phyloP scores from a whole-genome alignment of 1,140 invertebrate genomes.

The Caenorhabditis inopinata region DNA sequence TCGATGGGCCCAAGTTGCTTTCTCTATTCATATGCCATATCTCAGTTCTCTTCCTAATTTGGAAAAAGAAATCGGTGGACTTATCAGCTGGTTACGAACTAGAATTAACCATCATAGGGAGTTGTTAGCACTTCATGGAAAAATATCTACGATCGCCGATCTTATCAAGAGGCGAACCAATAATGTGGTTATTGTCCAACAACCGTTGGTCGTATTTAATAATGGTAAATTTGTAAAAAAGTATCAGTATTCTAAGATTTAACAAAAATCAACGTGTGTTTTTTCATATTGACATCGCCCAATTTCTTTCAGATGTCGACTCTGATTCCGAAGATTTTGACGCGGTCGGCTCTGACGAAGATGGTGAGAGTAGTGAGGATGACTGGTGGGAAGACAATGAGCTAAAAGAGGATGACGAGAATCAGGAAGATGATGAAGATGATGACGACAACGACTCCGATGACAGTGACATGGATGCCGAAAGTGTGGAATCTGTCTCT shows the following conservation, averaged over 20 bases:
- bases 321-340: conserved; percentile 16
- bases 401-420: not conserved
- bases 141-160: conserved; percentile 26
- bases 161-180: conserved; percentile 19
- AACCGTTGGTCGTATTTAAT: conserved; percentile 3
- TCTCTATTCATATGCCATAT: conserved; percentile 41
- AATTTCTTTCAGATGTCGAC: not conserved
- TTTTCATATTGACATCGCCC: too few relatives aligned
- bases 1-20: conserved; percentile 39
- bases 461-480: conserved; percentile 18
- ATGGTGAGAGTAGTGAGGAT: conserved; percentile 20
- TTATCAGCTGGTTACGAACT: conserved; percentile 26
- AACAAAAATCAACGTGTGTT: too few relatives aligned
- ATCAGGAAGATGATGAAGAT: not conserved
- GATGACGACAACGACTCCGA: conserved; percentile 6
- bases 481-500: not conserved
- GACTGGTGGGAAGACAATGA: conserved; percentile 22
- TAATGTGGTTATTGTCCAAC: conserved; percentile 25
- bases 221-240: not conserved
- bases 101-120: conserved; percentile 8
- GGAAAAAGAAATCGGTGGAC: conserved; percentile 37
- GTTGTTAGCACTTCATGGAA: conserved; percentile 31
- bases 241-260: too few relatives aligned
- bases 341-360: not conserved
- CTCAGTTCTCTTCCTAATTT: conserved; percentile 40